Conservation (phyloP, 2,888 invertebrate species). For the Acronicta leporina region DNA sequence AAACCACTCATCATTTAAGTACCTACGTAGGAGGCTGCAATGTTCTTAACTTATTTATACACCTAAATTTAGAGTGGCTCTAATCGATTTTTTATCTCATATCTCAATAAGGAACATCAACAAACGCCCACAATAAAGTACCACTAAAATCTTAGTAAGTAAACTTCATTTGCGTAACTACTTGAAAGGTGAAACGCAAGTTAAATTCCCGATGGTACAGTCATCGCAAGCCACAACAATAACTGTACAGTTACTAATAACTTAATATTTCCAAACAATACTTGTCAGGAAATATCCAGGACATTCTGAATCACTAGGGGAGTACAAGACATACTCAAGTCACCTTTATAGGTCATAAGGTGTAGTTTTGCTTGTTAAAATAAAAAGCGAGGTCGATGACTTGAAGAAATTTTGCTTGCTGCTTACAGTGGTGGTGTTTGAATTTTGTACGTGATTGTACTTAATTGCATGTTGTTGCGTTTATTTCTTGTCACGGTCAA, state of each 20-base stretch:
- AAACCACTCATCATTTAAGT: not conserved
- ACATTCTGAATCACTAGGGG: conserved; percentile 54
- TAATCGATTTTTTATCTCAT: conserved; percentile 2
- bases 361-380: conserved; percentile 12
- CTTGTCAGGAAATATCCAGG: conserved; percentile 48
- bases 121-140: conserved; percentile 2
- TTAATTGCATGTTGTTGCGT: conserved; percentile 26
- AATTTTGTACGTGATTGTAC: conserved; percentile 53
- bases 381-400: conserved; percentile 46
- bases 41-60: not conserved
- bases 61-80: not conserved
- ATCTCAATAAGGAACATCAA: not conserved
- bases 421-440: conserved; percentile 59
- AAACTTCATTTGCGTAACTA: conserved; percentile 5
- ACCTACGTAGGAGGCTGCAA: not conserved
- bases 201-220: conserved; percentile 28
- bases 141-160: not conserved
- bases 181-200: not conserved
- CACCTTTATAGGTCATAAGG: not conserved
- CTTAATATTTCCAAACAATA: conserved; percentile 45
- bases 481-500: conserved; percentile 21
- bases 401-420: conserved; percentile 58
- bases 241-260: conserved; percentile 22
- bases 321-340: not conserved
- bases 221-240: conserved; percentile 23